A percentile compares a stretch with the other conserved stretches of the same genome.
phyloP scores from a whole-genome alignment of 2,113 vertebrate genomes.

The Athene cunicularia region DNA sequence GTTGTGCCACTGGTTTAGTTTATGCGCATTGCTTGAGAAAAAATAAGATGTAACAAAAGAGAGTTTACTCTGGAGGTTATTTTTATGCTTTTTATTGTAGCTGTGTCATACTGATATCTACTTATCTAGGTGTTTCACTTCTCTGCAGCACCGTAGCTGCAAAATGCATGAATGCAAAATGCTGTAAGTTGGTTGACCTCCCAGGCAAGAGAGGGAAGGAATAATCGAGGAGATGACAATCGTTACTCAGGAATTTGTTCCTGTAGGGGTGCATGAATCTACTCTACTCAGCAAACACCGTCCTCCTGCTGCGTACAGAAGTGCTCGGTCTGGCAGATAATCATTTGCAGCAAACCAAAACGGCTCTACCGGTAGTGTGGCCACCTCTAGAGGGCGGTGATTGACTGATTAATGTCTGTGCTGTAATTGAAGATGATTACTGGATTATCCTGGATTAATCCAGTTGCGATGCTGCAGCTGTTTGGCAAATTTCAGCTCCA shows the following conservation, averaged over 20 bases:
- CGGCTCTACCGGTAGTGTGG: accelerated
- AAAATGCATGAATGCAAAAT: neutral
- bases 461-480: neutral
- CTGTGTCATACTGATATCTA: neutral
- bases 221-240: neutral
- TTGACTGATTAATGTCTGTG: neutral
- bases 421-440: neutral
- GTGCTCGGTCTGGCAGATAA: accelerated
- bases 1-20: neutral
- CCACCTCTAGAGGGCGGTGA: conserved; percentile 41
- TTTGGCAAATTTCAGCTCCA: neutral
- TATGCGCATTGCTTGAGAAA: neutral
- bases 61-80: neutral
- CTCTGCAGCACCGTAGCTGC: neutral
- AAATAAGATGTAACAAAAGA: neutral
- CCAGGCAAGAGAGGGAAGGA: neutral
- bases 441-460: neutral
- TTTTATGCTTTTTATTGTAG: neutral
- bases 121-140: accelerated
- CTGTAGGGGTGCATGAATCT: accelerated
- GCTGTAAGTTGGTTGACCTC: neutral
- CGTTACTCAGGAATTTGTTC: accelerated
- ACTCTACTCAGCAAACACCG: neutral
- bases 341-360: accelerated
- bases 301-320: neutral